phyloP scores from a whole-genome alignment of 2,113 vertebrate genomes.

The Colinus virginianus region DNA sequence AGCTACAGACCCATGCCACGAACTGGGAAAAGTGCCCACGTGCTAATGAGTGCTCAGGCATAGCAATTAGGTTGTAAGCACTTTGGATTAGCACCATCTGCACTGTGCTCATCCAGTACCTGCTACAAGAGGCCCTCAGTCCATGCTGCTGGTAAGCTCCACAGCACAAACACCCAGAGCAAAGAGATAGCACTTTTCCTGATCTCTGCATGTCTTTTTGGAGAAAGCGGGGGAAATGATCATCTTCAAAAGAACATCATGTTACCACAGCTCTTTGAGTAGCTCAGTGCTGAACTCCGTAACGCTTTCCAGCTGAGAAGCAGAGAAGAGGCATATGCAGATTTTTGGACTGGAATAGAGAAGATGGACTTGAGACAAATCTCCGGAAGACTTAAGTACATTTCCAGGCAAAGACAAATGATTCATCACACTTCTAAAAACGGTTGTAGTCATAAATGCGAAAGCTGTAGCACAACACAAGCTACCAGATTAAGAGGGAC shows the following conservation, averaged over 20 bases:
- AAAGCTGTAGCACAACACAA: conserved; percentile 13
- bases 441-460: not conserved
- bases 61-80: not conserved
- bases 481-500: not conserved
- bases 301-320: not conserved
- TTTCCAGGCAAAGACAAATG: conserved; percentile 57
- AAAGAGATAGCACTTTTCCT: not conserved
- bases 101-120: not conserved
- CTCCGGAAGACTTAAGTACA: conserved; percentile 12
- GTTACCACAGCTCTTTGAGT: conserved; percentile 16
- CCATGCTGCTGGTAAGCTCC: not conserved
- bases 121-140: not conserved
- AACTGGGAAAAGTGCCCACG: conserved; percentile 19
- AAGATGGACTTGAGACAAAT: conserved; percentile 35
- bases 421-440: conserved; percentile 13
- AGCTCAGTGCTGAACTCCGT: not conserved
- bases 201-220: not conserved
- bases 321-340: not conserved
- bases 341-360: conserved; percentile 17
- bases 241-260: conserved; percentile 35
- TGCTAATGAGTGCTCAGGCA: not conserved
- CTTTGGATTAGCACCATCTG: conserved; percentile 55
- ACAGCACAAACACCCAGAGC: not conserved
- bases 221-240: not conserved
- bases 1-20: not conserved